phyloP scores from a whole-genome alignment of 2,888 invertebrate species.

The Erynnis tages region DNA sequence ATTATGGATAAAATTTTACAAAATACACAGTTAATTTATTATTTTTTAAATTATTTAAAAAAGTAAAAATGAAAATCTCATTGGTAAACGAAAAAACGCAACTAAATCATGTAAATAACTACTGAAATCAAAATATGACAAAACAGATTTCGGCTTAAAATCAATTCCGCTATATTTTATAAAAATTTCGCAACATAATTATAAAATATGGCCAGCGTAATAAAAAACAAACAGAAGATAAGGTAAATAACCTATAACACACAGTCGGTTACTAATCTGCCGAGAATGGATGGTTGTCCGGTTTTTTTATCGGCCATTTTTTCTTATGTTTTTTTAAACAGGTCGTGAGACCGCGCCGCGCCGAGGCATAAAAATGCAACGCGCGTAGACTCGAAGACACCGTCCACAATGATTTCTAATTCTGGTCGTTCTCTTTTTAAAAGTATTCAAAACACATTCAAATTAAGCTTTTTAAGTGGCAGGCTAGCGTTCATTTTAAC shows the following conservation, averaged over 20 bases:
- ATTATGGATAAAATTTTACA: no score
- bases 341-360: slow-evolving; percentile 52
- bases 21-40: no score
- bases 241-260: slow-evolving; percentile 50
- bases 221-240: slow-evolving; percentile 32
- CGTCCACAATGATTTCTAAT: slow-evolving; percentile 19
- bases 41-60: no score
- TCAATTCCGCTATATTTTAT: neutral
- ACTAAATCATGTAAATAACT: no score
- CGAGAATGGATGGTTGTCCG: slow-evolving; percentile 38
- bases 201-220: slow-evolving; percentile 13
- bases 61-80: no score
- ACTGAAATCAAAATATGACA: no score
- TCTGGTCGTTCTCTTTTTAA: slow-evolving; percentile 22
- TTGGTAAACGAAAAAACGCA: no score
- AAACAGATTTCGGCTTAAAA: no score
- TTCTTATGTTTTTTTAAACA: slow-evolving; percentile 45
- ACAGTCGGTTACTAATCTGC: slow-evolving; percentile 26
- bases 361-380: slow-evolving; percentile 55
- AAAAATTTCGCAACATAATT: slow-evolving; percentile 8
- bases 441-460: slow-evolving; percentile 23
- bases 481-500: neutral
- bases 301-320: slow-evolving; percentile 54
- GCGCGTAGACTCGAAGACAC: slow-evolving; percentile 41
- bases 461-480: slow-evolving; percentile 19